Evolutionary conservation across 2,888 invertebrate species (phyloP), one percentile per base, ranked within the genome.

Genomic region (Drosophila hawaiiensis): DNA sequence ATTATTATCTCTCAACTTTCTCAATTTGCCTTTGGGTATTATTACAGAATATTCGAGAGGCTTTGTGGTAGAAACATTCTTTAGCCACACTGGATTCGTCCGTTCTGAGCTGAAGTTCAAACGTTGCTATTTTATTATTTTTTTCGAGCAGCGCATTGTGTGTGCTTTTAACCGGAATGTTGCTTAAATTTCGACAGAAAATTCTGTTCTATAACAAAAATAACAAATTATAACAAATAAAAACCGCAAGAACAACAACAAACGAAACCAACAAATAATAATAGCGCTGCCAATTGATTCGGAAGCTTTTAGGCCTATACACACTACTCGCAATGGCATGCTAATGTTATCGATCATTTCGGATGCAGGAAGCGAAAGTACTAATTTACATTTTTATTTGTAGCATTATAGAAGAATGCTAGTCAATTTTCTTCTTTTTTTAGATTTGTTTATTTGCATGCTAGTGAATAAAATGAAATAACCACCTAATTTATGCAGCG

Each of bases 211-310:
- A 67, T 39, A 68, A 86, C 25, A 80, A 64, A 68, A 73, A 74
- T 66, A 86, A 68, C 52, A 75, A 80, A 80, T 78, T 88, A 88
- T 83, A 78, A 68, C 68, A 89, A 84, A 83, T 81, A 64, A 88
- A 80, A 89, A 88, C 59, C 72, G 73, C 84, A 82, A 69, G 71
- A 77, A 86, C 80, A 82, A 87, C 77, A 82, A 88, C 86, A 73
- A 81, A 78, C 61, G 65, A 89, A 74, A 74, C 78, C 74, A 83
- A 83, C 60, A 88, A 83, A 84, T 62, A 73, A 73, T 67, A n/a
- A 54, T 2, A 29, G 52, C 3, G 56, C 72, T 84, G 87, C 84
- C 87, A 84, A 84, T 76, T 53, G 41, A 25, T 55, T 68, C 4
- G 28, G 0, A 28, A 69, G 31, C 49, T 39, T 22, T 61, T 25